Evolutionary conservation across 2,888 invertebrate species (phyloP), one percentile per base, ranked within the genome.

Genomic region (Nemapogon koenigi): DNA sequence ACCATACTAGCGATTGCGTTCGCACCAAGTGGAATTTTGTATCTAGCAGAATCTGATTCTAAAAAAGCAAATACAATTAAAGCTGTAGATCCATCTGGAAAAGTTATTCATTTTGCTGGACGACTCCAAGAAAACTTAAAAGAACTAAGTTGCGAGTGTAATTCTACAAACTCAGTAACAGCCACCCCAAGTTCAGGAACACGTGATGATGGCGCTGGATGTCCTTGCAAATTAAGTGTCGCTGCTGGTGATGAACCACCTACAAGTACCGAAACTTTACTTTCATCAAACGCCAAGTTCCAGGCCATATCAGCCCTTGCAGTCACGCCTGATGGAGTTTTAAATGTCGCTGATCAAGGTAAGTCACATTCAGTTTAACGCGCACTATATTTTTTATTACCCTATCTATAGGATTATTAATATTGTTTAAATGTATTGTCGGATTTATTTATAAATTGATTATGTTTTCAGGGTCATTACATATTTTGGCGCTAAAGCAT

Each of bases 341-440:
- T 98, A 31, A 93, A 97, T 69, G 90, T 98, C 37, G 94, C 97
- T 26, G 98, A 99, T 79, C 94, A 95, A 84, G 91, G 91, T 75
- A 64, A 81, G 79, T 16, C 3, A 8, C 81, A 79, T 17, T n/a
- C n/a, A n/a, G 2, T 10, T 15, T 26, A 6, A 3, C 4, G n/a
- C n/a, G 7, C 7, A 18, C 18, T 31, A 3, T 16, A 16, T 3
- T 16, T n/a, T 17, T 11, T 13, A 28, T n/a, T n/a, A n/a, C n/a
- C n/a, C n/a, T n/a, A n/a, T n/a, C n/a, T n/a, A n/a, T n/a, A n/a
- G n/a, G n/a, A n/a, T n/a, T n/a, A n/a, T n/a, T n/a, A n/a, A n/a
- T n/a, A n/a, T n/a, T n/a, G n/a, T n/a, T n/a, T n/a, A n/a, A n/a
- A n/a, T n/a, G n/a, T n/a, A n/a, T n/a, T n/a, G n/a, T n/a, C n/a